Conservation (phyloP, 1,140 invertebrate species). For the Macrobrachium nipponense region DNA sequence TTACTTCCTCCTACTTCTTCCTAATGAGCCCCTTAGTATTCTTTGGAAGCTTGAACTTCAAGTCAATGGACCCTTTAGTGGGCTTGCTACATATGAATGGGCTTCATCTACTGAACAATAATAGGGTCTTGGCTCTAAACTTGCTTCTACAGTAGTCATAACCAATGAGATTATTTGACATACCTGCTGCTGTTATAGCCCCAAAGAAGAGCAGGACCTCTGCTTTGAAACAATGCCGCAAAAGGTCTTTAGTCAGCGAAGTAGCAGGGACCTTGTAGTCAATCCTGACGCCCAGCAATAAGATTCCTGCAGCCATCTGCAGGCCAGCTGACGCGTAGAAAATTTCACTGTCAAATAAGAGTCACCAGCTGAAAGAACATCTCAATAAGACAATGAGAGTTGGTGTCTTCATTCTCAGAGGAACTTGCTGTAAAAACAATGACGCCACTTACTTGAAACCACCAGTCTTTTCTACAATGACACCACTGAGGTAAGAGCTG, state of each 20-base stretch:
- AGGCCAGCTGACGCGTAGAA: slow-evolving; percentile 36
- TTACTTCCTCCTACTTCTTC: too few species aligned
- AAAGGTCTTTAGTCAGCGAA: slow-evolving; percentile 16
- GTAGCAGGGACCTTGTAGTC: slow-evolving; percentile 39
- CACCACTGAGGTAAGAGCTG: slow-evolving; percentile 32
- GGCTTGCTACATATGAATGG: too few species aligned
- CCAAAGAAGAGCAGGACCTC: slow-evolving; percentile 44
- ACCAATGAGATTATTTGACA: background rate
- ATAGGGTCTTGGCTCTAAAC: too few species aligned
- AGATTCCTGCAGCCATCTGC: slow-evolving; percentile 11
- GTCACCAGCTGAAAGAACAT: background rate
- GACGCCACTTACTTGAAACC: slow-evolving; percentile 31
- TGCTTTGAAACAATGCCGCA: background rate
- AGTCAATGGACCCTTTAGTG: too few species aligned
- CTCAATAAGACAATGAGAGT: background rate
- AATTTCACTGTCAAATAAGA: slow-evolving; percentile 23
- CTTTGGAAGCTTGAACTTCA: too few species aligned
- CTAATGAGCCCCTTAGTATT: too few species aligned
- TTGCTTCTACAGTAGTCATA: too few species aligned
- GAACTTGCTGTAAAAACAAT: too few species aligned
- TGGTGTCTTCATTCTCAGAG: background rate
- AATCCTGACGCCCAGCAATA: slow-evolving; percentile 18
- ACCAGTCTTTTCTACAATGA: slow-evolving; percentile 15
- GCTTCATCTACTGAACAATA: too few species aligned
- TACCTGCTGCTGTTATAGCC: slow-evolving; percentile 31